Conservation (phyloP, 2,797 vertebrate species). For the Leptodactylus fallax region DNA sequence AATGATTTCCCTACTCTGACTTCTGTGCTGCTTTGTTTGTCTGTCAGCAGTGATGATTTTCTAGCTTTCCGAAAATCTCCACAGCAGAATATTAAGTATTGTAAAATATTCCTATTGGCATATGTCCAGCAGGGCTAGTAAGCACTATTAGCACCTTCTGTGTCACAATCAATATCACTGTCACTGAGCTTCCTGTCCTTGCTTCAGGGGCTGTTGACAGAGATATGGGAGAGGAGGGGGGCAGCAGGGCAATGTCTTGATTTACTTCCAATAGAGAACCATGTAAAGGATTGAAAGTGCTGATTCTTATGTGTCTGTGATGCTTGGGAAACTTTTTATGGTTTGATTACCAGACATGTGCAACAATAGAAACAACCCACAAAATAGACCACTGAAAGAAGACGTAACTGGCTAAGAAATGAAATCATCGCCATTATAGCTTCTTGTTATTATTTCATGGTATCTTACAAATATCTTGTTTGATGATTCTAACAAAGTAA, state of each 20-base stretch:
- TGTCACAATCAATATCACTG: constrained; percentile 62
- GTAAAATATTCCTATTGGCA: constrained; percentile 56
- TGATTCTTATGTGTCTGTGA: background rate
- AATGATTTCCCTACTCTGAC: constrained; percentile 52
- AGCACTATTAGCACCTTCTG: constrained; percentile 61
- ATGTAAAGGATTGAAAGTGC: constrained; percentile 30
- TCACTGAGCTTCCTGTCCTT: constrained; percentile 53
- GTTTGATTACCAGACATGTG: constrained; percentile 25
- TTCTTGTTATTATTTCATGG: background rate
- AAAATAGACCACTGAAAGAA: background rate
- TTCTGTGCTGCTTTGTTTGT: constrained; percentile 59
- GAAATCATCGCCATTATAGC: background rate
- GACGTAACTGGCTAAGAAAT: background rate
- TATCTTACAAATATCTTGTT: too few species aligned
- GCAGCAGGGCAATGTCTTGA: constrained; percentile 44
- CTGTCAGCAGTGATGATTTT: constrained; percentile 58
- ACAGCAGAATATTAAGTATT: constrained; percentile 58
- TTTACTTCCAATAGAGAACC: constrained; percentile 46
- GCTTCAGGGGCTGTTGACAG: constrained; percentile 54
- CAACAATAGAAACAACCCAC: background rate
- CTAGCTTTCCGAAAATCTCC: constrained; percentile 31
- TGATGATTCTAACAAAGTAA: too few species aligned
- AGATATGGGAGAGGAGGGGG: constrained; percentile 39
- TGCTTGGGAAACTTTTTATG: constrained; percentile 6
- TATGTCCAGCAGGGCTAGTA: constrained; percentile 48